Percentiles rank a stretch among this genome's conserved stretches.
phyloP scores from a whole-genome alignment of 2,113 vertebrate genomes.

The Gadus macrocephalus region DNA sequence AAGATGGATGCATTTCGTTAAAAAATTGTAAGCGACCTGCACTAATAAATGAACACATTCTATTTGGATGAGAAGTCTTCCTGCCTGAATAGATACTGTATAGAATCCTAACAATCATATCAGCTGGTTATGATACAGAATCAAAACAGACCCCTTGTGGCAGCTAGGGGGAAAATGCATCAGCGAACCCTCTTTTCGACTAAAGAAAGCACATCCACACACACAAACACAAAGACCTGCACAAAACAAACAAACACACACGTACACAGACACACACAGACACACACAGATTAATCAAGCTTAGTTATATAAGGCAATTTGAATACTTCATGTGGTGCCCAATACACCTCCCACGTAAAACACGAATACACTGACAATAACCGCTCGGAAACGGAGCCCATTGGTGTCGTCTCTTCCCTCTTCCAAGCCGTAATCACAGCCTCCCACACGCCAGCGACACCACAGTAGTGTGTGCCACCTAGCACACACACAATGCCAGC shows the following conservation, averaged over 20 bases:
- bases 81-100: too few relatives aligned
- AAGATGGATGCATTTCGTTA: slow-evolving; percentile 25
- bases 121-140: too few relatives aligned
- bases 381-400: slow-evolving; percentile 26
- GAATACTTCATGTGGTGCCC: slow-evolving; percentile 18
- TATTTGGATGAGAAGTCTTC: too few relatives aligned
- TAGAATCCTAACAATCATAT: too few relatives aligned
- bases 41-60: neutral
- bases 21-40: neutral
- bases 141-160: neutral
- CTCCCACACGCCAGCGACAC: slow-evolving; percentile 17
- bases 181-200: neutral
- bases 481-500: neutral
- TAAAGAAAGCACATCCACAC: too few relatives aligned
- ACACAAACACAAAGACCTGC: neutral
- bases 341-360: slow-evolving; percentile 30
- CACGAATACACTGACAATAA: slow-evolving; percentile 11
- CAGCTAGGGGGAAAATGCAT: neutral
- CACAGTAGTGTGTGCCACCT: slow-evolving; percentile 14
- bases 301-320: slow-evolving; percentile 21
- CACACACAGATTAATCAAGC: neutral
- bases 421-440: slow-evolving; percentile 35
- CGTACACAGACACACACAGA: slow-evolving; percentile 19
- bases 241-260: slow-evolving; percentile 4
- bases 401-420: slow-evolving; percentile 37